A percentile compares a stretch with the other conserved stretches of the same genome.
Evolutionary conservation across 2,888 invertebrate species (phyloP).

Genomic region (Strigamia crassipes): DNA sequence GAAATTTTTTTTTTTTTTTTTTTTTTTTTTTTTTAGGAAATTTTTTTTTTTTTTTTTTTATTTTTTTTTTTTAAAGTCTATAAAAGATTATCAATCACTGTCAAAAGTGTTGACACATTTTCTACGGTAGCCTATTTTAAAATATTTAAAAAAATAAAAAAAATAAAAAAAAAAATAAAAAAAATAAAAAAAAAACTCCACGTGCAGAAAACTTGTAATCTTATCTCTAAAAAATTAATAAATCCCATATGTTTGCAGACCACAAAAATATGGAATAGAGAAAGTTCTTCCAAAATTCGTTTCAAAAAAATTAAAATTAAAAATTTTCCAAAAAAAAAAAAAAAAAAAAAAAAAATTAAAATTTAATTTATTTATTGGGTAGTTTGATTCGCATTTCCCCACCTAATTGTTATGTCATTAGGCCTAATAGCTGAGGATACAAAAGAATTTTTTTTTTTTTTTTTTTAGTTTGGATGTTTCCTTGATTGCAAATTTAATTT

Average conservation of each 20-base stretch:
- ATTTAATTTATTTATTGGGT: neutral
- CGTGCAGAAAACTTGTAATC: slow-evolving; percentile 22
- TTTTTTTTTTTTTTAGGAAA: no score
- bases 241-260: slow-evolving; percentile 25
- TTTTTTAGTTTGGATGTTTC: slow-evolving; percentile 23
- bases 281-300: neutral
- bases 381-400: neutral
- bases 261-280: neutral
- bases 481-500: slow-evolving; percentile 23
- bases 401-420: neutral
- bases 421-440: neutral
- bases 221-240: slow-evolving; percentile 26
- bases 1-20: no score
- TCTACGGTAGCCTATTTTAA: neutral
- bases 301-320: neutral
- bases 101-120: neutral
- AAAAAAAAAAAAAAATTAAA: no score
- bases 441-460: neutral
- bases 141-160: neutral
- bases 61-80: neutral
- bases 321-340: no score
- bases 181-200: slow-evolving; percentile 5
- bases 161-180: neutral
- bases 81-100: neutral
- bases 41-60: no score